Evolutionary conservation across 2,888 invertebrate genomes (phyloP).

Genomic region (Eristalis arbustorum): DNA sequence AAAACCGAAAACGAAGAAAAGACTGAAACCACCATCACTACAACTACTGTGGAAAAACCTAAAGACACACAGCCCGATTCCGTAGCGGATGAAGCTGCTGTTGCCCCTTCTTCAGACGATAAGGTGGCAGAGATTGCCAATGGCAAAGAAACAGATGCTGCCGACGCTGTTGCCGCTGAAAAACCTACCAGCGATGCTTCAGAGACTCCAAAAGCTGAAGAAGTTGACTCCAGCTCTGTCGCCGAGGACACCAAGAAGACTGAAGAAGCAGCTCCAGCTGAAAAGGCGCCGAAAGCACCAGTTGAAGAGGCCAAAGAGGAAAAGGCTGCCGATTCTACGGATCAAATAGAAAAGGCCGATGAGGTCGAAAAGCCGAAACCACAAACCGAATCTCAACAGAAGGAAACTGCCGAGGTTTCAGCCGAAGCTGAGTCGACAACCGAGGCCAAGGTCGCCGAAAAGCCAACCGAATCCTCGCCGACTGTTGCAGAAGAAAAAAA

Average conservation of each 20-base stretch:
- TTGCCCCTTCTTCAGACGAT: slow-evolving; percentile 2
- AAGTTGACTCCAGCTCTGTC: slow-evolving; percentile 65
- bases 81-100: slow-evolving; percentile 13
- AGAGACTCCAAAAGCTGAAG: slow-evolving; percentile 12
- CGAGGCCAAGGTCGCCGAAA: slow-evolving; percentile 35
- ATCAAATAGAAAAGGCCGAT: slow-evolving; percentile 10
- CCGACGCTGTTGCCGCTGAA: background rate
- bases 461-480: background rate
- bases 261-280: slow-evolving; percentile 30
- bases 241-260: slow-evolving; percentile 44
- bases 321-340: slow-evolving; percentile 1
- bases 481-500: background rate
- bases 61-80: slow-evolving; percentile 42
- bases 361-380: slow-evolving; percentile 22
- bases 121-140: slow-evolving; percentile 15
- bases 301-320: slow-evolving; percentile 36
- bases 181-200: slow-evolving; percentile 6
- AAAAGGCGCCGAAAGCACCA: slow-evolving; percentile 57
- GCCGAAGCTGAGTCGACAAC: slow-evolving; percentile 2
- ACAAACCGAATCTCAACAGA: slow-evolving; percentile 28
- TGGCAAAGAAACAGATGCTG: slow-evolving; percentile 17
- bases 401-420: slow-evolving; percentile 21
- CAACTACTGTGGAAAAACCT: slow-evolving; percentile 17
- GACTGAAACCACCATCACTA: slow-evolving; percentile 49
- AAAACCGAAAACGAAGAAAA: slow-evolving; percentile 42